phyloP scores from a whole-genome alignment of 2,797 vertebrate genomes.

The Sebastolobus alascanus region DNA sequence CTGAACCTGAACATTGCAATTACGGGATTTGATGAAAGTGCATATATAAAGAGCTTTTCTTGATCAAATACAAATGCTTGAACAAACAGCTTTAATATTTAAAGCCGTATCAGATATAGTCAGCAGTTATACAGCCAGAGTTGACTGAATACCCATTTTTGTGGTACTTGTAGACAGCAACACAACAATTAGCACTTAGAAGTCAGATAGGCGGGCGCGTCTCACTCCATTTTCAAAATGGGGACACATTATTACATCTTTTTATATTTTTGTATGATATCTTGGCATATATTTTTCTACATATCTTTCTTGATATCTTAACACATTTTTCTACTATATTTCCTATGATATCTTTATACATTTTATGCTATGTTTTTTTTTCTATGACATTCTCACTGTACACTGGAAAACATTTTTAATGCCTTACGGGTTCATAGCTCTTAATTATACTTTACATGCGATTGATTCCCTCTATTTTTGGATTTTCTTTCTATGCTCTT shows the following conservation, averaged over 20 bases:
- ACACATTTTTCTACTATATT: no score
- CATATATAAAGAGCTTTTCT: not conserved
- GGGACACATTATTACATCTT: not conserved
- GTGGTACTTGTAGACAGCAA: not conserved
- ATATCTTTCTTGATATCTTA: no score
- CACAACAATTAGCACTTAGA: conserved; percentile 20
- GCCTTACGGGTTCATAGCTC: no score
- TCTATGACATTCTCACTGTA: no score
- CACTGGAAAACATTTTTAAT: no score
- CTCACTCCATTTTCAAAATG: conserved; percentile 14
- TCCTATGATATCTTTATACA: no score
- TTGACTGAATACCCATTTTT: not conserved
- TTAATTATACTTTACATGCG: no score
- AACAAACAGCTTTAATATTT: conserved; percentile 7
- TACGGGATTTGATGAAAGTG: not conserved
- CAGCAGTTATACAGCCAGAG: not conserved
- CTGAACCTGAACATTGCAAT: conserved; percentile 8
- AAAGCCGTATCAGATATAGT: conserved; percentile 11
- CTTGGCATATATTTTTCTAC: no score
- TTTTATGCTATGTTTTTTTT: no score
- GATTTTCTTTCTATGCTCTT: no score
- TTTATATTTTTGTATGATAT: no score
- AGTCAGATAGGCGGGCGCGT: not conserved
- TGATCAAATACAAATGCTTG: not conserved
- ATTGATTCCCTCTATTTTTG: no score